phyloP scores from a whole-genome alignment of 1,140 invertebrate genomes.

The Panagrolaimus sp. region DNA sequence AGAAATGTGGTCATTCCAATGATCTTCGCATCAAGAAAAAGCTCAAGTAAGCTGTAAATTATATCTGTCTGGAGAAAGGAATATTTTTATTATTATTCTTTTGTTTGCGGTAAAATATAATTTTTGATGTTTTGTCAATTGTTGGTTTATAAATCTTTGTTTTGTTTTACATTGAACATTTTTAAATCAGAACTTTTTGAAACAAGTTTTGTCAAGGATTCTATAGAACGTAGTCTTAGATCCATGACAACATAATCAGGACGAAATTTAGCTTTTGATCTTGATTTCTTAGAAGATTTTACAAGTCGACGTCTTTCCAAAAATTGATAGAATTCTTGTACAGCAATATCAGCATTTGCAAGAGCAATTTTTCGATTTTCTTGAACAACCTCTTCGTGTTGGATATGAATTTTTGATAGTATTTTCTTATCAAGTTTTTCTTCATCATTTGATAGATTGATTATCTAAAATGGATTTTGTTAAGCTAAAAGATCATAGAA shows the following conservation, averaged over 20 bases:
- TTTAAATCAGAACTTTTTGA: too few species aligned
- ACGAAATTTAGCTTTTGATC: too few species aligned
- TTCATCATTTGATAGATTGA: neutral
- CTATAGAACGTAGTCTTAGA: too few species aligned
- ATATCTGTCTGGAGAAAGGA: too few species aligned
- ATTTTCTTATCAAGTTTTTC: neutral
- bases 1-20: slow-evolving; percentile 98
- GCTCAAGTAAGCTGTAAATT: slow-evolving; percentile 73
- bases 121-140: slow-evolving; percentile 9
- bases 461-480: neutral
- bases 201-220: too few species aligned
- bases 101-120: neutral
- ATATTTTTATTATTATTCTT: too few species aligned
- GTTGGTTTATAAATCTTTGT: slow-evolving; percentile 11
- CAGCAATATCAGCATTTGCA: neutral
- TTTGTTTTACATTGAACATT: neutral
- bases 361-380: neutral
- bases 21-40: slow-evolving; percentile 99
- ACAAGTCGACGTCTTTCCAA: neutral
- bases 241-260: too few species aligned
- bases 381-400: neutral
- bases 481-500: neutral
- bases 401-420: neutral
- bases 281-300: neutral
- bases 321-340: slow-evolving; percentile 9